A percentile compares a stretch with the other conserved stretches of the same genome.
Conservation (phyloP, 2,797 vertebrate genomes). For the Macroramphosus scolopax region DNA sequence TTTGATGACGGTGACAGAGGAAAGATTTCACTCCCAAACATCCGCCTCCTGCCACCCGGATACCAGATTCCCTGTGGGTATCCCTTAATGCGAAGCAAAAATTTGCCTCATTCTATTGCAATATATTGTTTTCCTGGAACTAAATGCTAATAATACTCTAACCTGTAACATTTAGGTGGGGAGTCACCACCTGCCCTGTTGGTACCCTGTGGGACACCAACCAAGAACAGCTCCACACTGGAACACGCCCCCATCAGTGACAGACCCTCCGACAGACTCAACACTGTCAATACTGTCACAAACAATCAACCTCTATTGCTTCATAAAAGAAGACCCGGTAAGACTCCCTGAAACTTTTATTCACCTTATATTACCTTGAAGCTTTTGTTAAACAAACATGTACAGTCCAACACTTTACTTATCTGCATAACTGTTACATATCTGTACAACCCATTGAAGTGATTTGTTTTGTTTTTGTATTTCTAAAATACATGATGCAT, state of each 20-base stretch:
- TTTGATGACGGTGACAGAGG: conserved; percentile 95
- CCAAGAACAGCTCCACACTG: conserved; percentile 70
- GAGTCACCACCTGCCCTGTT: conserved; percentile 83
- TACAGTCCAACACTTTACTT: too few relatives aligned
- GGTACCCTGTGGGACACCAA: conserved; percentile 74
- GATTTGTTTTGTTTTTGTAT: background rate
- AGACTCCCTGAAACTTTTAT: background rate
- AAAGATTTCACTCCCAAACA: conserved; percentile 90
- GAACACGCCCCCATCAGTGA: conserved; percentile 75
- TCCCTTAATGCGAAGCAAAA: conserved; percentile 5
- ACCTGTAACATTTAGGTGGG: conserved; percentile 72
- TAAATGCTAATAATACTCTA: conserved; percentile 15
- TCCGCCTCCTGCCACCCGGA: conserved; percentile 91
- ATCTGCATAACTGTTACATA: too few relatives aligned
- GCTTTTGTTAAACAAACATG: too few relatives aligned
- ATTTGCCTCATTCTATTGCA: background rate
- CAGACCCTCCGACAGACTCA: conserved; percentile 72
- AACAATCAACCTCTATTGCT: conserved; percentile 66
- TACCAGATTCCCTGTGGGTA: conserved; percentile 94
- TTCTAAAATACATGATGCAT: conserved; percentile 3
- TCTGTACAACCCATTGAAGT: too few relatives aligned
- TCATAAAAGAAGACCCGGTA: conserved; percentile 86
- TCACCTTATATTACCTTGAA: background rate
- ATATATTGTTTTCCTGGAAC: conserved; percentile 2
- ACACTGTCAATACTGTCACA: conserved; percentile 47